These are phyloP conservation scores for Phoxinus phoxinus DNA, from an alignment of 2,113 vertebrate species.

Conservation along the genomic window DNA sequence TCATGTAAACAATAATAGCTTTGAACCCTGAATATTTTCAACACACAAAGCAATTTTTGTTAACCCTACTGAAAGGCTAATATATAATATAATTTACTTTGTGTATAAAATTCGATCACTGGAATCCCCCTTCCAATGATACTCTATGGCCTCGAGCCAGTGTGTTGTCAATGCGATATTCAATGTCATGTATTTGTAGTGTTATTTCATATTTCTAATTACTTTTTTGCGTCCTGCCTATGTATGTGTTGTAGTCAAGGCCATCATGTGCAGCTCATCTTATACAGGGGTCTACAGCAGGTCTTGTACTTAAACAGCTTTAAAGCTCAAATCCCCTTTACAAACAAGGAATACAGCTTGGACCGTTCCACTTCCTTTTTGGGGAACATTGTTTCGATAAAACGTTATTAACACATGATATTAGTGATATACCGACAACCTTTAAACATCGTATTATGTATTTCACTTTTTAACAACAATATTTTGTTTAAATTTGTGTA, in stretches of 20 bases:
- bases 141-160: background rate
- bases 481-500: background rate
- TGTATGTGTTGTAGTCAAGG: slow-evolving; percentile 7
- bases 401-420: background rate
- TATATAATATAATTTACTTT: background rate
- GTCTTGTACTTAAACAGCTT: slow-evolving; percentile 40
- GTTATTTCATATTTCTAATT: background rate
- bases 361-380: slow-evolving; percentile 43
- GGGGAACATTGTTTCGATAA: background rate
- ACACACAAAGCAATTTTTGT: background rate
- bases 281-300: slow-evolving; percentile 33
- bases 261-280: slow-evolving; percentile 48
- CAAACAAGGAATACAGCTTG: slow-evolving; percentile 61
- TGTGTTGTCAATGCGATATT: background rate
- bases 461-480: background rate
- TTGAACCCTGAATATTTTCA: background rate
- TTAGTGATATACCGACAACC: background rate
- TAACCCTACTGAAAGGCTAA: background rate
- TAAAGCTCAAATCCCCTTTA: slow-evolving; percentile 60
- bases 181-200: background rate
- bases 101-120: background rate
- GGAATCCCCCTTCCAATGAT: background rate
- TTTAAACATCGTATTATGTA: background rate
- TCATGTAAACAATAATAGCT: background rate
- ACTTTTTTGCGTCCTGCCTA: background rate